Evolutionary conservation across 2,113 vertebrate genomes (phyloP).

Genomic region (Sialia sialis): DNA sequence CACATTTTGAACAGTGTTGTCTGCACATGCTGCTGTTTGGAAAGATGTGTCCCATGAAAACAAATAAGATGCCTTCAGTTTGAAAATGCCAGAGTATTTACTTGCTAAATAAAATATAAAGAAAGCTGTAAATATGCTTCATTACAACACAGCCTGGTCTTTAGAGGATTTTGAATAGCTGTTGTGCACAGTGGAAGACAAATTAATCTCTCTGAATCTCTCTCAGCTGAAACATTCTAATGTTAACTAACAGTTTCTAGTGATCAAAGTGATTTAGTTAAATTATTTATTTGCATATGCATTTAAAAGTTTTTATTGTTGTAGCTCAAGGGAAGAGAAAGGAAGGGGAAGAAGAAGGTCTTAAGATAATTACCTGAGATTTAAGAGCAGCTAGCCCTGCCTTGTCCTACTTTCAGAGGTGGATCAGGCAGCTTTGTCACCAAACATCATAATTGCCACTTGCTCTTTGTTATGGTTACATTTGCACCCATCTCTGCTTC

Average conservation of each 20-base stretch:
- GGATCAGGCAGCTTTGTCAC: neutral
- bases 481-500: neutral
- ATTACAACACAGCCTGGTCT: conserved; percentile 50
- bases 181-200: conserved; percentile 45
- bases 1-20: neutral
- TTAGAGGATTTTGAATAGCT: conserved; percentile 50
- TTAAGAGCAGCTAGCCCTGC: neutral
- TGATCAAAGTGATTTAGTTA: conserved; percentile 64
- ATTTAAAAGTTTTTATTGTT: conserved; percentile 58
- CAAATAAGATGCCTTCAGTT: neutral
- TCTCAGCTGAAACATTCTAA: conserved; percentile 63
- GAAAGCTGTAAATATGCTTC: conserved; percentile 60
- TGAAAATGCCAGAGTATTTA: conserved; percentile 44
- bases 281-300: conserved; percentile 70
- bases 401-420: neutral
- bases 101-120: conserved; percentile 45
- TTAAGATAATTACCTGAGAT: conserved; percentile 42
- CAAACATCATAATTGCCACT: neutral
- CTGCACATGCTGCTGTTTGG: neutral
- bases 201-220: conserved; percentile 63
- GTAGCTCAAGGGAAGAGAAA: neutral
- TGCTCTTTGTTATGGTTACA: neutral
- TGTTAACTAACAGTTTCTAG: conserved; percentile 62
- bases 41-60: conserved; percentile 5
- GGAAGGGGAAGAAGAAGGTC: neutral